These are phyloP conservation scores for Macrotis lagotis DNA, from an alignment of 2,113 vertebrate species.

Conservation along the genomic window DNA sequence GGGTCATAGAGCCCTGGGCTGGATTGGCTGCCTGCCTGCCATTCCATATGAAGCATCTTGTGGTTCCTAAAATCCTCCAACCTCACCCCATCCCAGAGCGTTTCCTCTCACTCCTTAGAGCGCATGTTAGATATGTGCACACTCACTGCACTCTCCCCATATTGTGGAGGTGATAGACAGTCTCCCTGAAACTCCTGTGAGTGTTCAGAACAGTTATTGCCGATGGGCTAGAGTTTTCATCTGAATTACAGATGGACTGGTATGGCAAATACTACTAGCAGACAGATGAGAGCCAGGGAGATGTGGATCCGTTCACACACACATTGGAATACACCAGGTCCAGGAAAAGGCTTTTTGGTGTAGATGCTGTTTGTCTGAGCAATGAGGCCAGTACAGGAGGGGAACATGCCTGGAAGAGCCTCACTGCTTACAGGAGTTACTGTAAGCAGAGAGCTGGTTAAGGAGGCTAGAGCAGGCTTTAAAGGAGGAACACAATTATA, in stretches of 20 bases:
- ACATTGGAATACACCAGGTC: rapidly evolving
- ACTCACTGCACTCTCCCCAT: neutral
- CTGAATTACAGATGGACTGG: neutral
- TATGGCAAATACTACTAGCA: neutral
- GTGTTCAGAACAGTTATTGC: neutral
- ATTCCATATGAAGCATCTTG: neutral
- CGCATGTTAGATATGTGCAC: constrained; percentile 47
- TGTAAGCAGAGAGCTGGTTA: neutral
- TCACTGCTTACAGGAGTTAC: neutral
- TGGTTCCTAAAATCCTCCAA: neutral
- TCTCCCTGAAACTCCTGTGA: constrained; percentile 33
- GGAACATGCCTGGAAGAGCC: neutral
- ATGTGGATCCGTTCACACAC: neutral
- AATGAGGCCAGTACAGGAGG: neutral
- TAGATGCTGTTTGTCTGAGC: neutral
- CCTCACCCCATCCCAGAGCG: constrained; percentile 14
- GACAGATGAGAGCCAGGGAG: neutral
- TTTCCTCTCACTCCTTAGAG: constrained; percentile 45
- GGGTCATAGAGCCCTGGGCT: neutral
- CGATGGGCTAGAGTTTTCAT: neutral
- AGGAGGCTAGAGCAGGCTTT: neutral
- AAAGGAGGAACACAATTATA: neutral
- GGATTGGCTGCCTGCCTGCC: neutral
- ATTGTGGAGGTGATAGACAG: constrained; percentile 59
- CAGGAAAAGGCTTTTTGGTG: neutral